Evolutionary conservation across 2,113 vertebrate genomes (phyloP), one percentile per base, ranked within the genome.

Genomic region (Rana temporaria): DNA sequence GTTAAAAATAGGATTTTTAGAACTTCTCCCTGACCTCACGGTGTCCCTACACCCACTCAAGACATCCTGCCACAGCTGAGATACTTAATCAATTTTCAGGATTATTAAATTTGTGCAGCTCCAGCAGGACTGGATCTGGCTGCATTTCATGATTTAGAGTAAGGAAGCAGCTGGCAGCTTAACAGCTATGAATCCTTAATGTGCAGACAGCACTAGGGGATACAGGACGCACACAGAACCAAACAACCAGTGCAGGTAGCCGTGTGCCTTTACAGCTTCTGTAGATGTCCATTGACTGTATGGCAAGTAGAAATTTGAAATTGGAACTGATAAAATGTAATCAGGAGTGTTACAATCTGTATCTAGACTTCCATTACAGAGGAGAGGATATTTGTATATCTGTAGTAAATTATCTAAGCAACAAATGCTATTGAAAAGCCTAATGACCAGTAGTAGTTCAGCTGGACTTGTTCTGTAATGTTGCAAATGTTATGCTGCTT

Each of bases 31-130:
- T 76, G 81, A 76, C 81, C 81, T 76, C 64, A 14, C 71, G 4
- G 53, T 62, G 81, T 83, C 64, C 72, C 64, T 67, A n/a, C 63
- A 20, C 72, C 81, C 81, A 83, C 81, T 65, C 81, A 74, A 30
- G 60, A 24, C 60, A 3, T 56, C 17, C 12, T 67, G 70, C 70
- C 70, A 67, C 70, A 60, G 63, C 53, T 34, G 59, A 68, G 55
- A 83, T 60, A 83, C 81, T 83, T 83, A 60, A 83, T 83, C 81
- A 83, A 75, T 83, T 83, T 83, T 76, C 72, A 76, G 81, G 72
- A 75, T 83, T 83, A 83, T 83, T 76, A 83, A 76, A 76, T 75
- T 83, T 83, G 72, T 76, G 81, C 81, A 75, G 81, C 72, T 76
- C 63, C 19, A 83, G 72, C 63, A 68, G 55, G 72, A 59, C 71